phyloP scores from a whole-genome alignment of 2,797 vertebrate genomes.

The Cynodonichthys magdalenae region DNA sequence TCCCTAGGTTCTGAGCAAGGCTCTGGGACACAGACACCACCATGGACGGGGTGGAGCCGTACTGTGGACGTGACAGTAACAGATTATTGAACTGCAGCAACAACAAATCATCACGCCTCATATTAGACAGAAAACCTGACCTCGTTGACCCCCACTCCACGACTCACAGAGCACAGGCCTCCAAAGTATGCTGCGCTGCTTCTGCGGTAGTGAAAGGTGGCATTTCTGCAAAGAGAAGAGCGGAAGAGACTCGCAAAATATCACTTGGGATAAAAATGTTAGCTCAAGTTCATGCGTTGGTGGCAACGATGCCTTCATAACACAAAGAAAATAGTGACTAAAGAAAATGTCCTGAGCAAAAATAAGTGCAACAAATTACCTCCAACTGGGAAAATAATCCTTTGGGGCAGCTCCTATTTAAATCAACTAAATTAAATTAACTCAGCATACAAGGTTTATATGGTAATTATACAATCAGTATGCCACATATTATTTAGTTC shows the following conservation, averaged over 20 bases:
- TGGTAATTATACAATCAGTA: background rate
- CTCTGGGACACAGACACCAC: slow-evolving; percentile 90
- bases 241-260: slow-evolving; percentile 7
- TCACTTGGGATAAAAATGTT: background rate
- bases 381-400: no score
- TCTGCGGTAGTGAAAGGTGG: slow-evolving; percentile 94
- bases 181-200: slow-evolving; percentile 94
- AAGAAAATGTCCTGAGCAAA: no score
- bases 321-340: no score
- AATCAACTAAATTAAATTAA: background rate
- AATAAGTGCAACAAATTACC: no score
- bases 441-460: background rate
- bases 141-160: slow-evolving; percentile 98
- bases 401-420: background rate
- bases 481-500: background rate
- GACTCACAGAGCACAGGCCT: slow-evolving; percentile 90
- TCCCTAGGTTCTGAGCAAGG: slow-evolving; percentile 95
- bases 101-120: background rate
- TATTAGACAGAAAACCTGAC: slow-evolving; percentile 72
- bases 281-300: no score
- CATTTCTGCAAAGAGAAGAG: slow-evolving; percentile 81
- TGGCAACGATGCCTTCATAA: no score
- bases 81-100: slow-evolving; percentile 19
- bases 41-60: slow-evolving; percentile 88
- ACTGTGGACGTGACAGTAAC: slow-evolving; percentile 80